A percentile compares a stretch with the other conserved stretches of the same genome.
Conservation (phyloP, 1,140 invertebrate species). For the Formica selysi region DNA sequence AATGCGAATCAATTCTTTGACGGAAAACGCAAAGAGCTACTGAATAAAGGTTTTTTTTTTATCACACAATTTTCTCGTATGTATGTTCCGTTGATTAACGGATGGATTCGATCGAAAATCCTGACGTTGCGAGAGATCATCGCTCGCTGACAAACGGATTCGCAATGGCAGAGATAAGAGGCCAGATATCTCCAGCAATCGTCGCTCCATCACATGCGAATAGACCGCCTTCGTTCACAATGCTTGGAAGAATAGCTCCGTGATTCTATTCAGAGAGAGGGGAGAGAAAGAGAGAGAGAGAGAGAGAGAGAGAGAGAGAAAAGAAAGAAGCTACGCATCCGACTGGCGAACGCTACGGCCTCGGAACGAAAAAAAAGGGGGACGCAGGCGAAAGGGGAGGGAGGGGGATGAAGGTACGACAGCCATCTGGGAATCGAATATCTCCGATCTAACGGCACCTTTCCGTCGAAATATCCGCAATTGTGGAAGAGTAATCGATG, state of each 20-base stretch:
- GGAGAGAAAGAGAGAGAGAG: constrained; percentile 67
- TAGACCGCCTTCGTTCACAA: constrained; percentile 79
- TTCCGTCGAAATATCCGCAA: constrained; percentile 81
- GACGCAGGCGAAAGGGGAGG: constrained; percentile 69
- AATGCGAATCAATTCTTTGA: no score
- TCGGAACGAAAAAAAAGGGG: constrained; percentile 57
- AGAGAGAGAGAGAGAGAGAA: constrained; percentile 67
- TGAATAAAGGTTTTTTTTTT: neutral
- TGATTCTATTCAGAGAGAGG: constrained; percentile 83
- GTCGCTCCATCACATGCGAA: constrained; percentile 82
- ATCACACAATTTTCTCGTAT: constrained; percentile 19
- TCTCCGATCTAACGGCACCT: constrained; percentile 81
- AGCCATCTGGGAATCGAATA: constrained; percentile 83
- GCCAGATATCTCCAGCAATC: constrained; percentile 78
- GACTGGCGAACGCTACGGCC: constrained; percentile 27
- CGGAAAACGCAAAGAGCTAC: neutral
- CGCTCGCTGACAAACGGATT: constrained; percentile 68
- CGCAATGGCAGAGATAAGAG: constrained; percentile 74
- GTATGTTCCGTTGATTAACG: neutral
- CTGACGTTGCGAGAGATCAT: constrained; percentile 10
- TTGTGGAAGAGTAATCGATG: constrained; percentile 84
- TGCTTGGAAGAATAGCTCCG: constrained; percentile 82
- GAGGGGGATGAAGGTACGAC: constrained; percentile 61
- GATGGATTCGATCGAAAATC: constrained; percentile 26
- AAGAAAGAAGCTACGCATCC: constrained; percentile 50